Evolutionary conservation across 2,113 vertebrate species (phyloP).

Genomic region (Arenaria interpres): DNA sequence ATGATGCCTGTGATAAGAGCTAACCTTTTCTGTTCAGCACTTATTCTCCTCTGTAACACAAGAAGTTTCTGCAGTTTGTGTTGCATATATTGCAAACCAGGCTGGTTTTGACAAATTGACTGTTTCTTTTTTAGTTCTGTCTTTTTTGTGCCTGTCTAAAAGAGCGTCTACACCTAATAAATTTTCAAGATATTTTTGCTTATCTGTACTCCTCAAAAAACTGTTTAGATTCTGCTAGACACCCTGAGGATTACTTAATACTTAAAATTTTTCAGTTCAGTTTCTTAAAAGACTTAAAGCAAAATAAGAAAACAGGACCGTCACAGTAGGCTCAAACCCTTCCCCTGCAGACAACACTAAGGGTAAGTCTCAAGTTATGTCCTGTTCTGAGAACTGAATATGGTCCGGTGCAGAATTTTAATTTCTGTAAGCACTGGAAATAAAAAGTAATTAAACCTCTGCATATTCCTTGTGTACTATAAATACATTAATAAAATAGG

Average conservation of each 20-base stretch:
- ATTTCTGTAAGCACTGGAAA: conserved; percentile 45
- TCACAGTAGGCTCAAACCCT: not conserved
- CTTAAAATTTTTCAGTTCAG: conserved; percentile 3
- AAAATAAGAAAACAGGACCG: not conserved
- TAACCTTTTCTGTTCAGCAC: conserved; percentile 32
- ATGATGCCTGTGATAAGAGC: conserved; percentile 26
- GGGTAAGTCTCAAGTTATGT: not conserved
- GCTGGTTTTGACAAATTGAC: conserved; percentile 37
- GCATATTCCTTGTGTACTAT: conserved; percentile 4
- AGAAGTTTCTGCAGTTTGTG: conserved; percentile 28
- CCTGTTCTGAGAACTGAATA: not conserved
- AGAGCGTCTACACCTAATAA: not conserved
- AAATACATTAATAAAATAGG: conserved; percentile 53
- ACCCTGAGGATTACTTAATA: not conserved
- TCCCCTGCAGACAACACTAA: not conserved
- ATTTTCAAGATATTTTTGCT: not conserved
- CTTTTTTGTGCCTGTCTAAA: not conserved
- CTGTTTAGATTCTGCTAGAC: not conserved
- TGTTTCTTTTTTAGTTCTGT: conserved; percentile 25
- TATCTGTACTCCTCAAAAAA: conserved; percentile 18
- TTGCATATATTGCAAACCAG: conserved; percentile 60
- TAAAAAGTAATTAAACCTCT: conserved; percentile 44
- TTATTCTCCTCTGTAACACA: not conserved
- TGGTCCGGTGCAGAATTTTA: not conserved
- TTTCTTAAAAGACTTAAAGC: conserved; percentile 2